These are phyloP conservation scores for Apostichopus leukothele DNA, from an alignment of 53 echinoderm and acorn worm species.

Conservation along the genomic window DNA sequence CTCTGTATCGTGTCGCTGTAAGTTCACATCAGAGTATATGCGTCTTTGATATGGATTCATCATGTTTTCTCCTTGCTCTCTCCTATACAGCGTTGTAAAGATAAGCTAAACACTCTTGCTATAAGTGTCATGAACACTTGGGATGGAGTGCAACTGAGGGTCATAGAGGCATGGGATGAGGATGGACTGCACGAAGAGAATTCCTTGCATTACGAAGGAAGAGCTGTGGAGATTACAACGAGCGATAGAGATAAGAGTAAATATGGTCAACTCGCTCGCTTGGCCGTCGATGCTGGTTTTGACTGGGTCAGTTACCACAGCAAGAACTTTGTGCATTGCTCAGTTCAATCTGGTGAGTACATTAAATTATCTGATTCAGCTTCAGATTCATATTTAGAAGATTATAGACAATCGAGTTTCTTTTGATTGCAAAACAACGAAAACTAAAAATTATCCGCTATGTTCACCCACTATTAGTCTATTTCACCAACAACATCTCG, in stretches of 20 bases:
- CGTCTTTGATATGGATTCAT: not conserved
- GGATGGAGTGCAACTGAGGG: slow-evolving; percentile 81
- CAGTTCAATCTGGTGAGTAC: slow-evolving; percentile 86
- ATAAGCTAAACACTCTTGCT: slow-evolving; percentile 87
- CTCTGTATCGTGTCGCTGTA: not conserved
- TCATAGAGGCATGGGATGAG: slow-evolving; percentile 97
- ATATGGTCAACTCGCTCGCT: slow-evolving; percentile 89
- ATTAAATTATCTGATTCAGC: too few relatives aligned
- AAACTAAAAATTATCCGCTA: too few relatives aligned
- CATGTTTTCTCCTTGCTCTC: not conserved
- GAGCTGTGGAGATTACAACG: slow-evolving; percentile 95
- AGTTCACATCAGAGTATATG: not conserved
- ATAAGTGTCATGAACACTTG: slow-evolving; percentile 95
- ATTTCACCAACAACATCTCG: too few relatives aligned
- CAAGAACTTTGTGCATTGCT: slow-evolving; percentile 83
- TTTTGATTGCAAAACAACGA: too few relatives aligned
- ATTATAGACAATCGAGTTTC: too few relatives aligned
- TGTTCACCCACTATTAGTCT: too few relatives aligned
- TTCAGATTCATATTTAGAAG: too few relatives aligned
- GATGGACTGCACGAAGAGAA: slow-evolving; percentile 68
- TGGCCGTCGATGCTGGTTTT: slow-evolving; percentile 97
- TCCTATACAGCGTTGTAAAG: slow-evolving; percentile 84
- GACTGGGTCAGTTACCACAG: slow-evolving; percentile 92
- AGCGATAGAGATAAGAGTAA: slow-evolving; percentile 86
- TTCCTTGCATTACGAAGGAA: slow-evolving; percentile 89